Percentiles rank a stretch among this genome's conserved stretches.
These are phyloP conservation scores for Xiphorhynchus erythropygius DNA, from an alignment of 2,797 vertebrate genomes.

Conservation along the genomic window DNA sequence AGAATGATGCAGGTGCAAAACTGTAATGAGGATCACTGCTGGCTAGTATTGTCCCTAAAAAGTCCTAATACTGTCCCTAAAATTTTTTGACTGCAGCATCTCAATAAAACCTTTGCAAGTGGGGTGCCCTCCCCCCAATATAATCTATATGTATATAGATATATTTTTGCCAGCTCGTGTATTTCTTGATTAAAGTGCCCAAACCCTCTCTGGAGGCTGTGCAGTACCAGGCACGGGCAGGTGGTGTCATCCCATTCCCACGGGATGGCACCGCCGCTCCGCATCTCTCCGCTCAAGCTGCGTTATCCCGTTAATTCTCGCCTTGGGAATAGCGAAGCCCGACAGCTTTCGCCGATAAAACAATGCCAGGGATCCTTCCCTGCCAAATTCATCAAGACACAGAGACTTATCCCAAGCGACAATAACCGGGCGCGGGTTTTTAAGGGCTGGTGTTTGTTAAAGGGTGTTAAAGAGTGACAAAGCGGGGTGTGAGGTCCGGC, in stretches of 20 bases:
- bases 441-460: slow-evolving; percentile 53
- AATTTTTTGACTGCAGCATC: not conserved
- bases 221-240: slow-evolving; percentile 35
- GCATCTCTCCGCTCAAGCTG: slow-evolving; percentile 8
- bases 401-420: slow-evolving; percentile 66
- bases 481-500: too few relatives aligned
- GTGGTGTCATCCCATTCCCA: slow-evolving; percentile 62
- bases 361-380: slow-evolving; percentile 67
- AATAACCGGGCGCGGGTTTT: slow-evolving; percentile 73
- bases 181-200: not conserved
- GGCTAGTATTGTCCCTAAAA: not conserved
- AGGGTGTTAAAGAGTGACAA: slow-evolving; percentile 58
- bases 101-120: not conserved
- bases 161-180: not conserved
- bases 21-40: not conserved
- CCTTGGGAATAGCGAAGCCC: slow-evolving; percentile 77
- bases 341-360: slow-evolving; percentile 73
- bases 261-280: not conserved
- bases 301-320: slow-evolving; percentile 72
- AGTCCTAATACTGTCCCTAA: not conserved
- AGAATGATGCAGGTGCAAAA: not conserved
- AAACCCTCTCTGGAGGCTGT: not conserved
- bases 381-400: slow-evolving; percentile 74
- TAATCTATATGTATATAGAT: not conserved
- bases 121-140: not conserved